Conservation (phyloP, 1,140 invertebrate genomes). For the Temnothorax longispinosus region DNA sequence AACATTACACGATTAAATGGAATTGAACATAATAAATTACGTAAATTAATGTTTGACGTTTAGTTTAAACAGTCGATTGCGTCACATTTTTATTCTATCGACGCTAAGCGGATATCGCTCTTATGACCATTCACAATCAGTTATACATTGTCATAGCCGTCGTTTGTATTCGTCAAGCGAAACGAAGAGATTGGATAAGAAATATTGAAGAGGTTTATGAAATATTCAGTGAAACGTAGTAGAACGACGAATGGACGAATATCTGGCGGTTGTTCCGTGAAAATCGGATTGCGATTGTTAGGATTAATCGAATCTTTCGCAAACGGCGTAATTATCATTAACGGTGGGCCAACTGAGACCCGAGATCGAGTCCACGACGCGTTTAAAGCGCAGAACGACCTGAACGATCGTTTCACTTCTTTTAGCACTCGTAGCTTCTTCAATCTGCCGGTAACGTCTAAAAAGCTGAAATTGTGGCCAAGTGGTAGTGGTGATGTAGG, state of each 20-base stretch:
- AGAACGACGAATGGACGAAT: slow-evolving; percentile 10
- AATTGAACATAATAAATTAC: not conserved
- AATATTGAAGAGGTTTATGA: slow-evolving; percentile 1
- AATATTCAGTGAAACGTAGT: slow-evolving; percentile 35
- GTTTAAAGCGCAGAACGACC: slow-evolving; percentile 7
- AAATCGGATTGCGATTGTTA: not conserved
- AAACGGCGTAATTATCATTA: slow-evolving; percentile 42
- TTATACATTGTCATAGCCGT: not conserved
- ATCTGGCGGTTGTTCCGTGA: not conserved
- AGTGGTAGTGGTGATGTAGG: slow-evolving; percentile 40
- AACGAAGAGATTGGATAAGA: slow-evolving; percentile 17
- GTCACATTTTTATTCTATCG: not conserved
- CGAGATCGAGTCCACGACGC: too few relatives aligned
- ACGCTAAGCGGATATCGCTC: not conserved
- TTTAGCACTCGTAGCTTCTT: slow-evolving; percentile 17
- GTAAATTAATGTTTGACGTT: not conserved
- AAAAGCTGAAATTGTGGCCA: slow-evolving; percentile 58
- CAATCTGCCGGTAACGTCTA: slow-evolving; percentile 47
- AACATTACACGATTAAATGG: not conserved
- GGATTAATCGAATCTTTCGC: slow-evolving; percentile 36
- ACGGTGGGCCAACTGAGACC: not conserved
- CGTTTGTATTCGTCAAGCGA: slow-evolving; percentile 3
- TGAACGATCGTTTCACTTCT: not conserved
- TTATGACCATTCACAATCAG: not conserved
- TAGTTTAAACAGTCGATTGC: not conserved